Evolutionary conservation across 1,140 invertebrate species (phyloP).

Genomic region (Dendrolimus kikuchii): DNA sequence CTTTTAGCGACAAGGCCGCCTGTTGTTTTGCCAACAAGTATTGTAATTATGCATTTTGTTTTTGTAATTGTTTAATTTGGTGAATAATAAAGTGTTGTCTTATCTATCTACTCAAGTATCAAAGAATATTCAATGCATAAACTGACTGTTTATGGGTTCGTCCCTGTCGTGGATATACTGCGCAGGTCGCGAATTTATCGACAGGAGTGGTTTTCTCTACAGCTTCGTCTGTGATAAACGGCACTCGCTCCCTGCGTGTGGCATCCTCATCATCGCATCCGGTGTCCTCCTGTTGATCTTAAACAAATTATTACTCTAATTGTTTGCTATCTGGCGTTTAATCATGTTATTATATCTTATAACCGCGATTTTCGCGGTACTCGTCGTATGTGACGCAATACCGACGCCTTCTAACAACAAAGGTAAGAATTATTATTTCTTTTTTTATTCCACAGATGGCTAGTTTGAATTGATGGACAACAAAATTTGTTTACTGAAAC

Average conservation of each 20-base stretch:
- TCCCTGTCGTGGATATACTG: constrained; percentile 42
- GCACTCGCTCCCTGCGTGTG: constrained; percentile 45
- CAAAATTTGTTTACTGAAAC: too few species aligned
- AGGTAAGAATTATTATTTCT: constrained; percentile 26
- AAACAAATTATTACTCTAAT: constrained; percentile 16
- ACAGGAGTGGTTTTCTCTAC: constrained; percentile 54
- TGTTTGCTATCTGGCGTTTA: constrained; percentile 13
- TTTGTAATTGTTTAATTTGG: too few species aligned
- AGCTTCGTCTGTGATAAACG: constrained; percentile 35
- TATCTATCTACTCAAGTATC: too few species aligned
- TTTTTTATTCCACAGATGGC: too few species aligned
- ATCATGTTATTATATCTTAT: constrained; percentile 49
- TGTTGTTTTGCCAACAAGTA: too few species aligned
- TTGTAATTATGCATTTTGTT: too few species aligned
- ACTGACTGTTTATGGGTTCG: constrained; percentile 21
- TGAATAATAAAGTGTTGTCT: too few species aligned
- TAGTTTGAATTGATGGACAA: too few species aligned
- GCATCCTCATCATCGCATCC: constrained; percentile 34
- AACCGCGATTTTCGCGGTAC: constrained; percentile 58
- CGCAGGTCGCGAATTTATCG: constrained; percentile 66
- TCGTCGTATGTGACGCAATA: constrained; percentile 34
- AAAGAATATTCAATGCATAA: too few species aligned
- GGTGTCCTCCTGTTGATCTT: constrained; percentile 16
- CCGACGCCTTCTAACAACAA: constrained; percentile 51
- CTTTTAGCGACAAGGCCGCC: too few species aligned